Evolutionary conservation across 2,888 invertebrate genomes (phyloP).

Genomic region (Chalcis sispes): DNA sequence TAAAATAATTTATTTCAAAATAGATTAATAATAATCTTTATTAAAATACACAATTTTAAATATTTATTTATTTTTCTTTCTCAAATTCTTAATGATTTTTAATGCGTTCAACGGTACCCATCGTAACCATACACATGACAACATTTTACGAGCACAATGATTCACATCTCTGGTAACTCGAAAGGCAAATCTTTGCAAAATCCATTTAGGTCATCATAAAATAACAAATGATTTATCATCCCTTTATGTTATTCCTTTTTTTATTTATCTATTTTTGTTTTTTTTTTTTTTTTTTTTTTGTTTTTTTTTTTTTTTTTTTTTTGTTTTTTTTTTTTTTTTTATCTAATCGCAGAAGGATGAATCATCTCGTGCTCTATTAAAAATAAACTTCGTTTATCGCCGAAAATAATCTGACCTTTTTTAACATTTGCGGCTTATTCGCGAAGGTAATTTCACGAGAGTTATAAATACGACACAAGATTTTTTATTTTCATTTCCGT

Average conservation of each 20-base stretch:
- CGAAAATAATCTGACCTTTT: not conserved
- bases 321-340: constrained; percentile 9
- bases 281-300: no score
- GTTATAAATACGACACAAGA: not conserved
- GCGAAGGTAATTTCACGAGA: constrained; percentile 11
- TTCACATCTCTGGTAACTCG: constrained; percentile 1
- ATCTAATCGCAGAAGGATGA: not conserved
- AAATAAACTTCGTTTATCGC: not conserved
- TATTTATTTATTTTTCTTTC: no score
- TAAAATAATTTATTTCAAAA: no score
- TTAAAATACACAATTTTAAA: no score
- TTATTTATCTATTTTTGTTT: no score
- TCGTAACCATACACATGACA: no score
- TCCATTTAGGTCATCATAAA: constrained; percentile 14
- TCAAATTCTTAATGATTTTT: no score
- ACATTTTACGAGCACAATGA: constrained; percentile 12
- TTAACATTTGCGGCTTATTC: not conserved
- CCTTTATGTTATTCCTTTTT: no score
- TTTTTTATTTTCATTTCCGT: not conserved
- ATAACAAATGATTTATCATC: not conserved
- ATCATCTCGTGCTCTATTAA: not conserved
- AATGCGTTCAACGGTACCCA: no score
- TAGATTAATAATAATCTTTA: no score
- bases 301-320: no score
- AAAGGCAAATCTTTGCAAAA: constrained; percentile 15